Base-by-base conservation (phyloP, 1,140 invertebrate species). In the Caenorhabditis brenneri region DNA sequence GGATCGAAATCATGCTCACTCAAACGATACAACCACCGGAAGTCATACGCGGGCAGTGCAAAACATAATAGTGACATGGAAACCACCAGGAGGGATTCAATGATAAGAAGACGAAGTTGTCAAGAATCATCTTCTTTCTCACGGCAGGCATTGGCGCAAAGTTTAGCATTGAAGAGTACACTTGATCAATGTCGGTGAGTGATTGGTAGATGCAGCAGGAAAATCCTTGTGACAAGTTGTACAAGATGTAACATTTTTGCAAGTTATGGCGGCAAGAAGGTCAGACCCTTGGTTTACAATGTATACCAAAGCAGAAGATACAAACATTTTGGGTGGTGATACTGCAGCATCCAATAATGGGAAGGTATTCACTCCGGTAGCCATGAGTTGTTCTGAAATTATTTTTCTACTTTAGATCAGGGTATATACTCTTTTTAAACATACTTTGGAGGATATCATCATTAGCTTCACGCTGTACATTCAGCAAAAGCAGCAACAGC, bases 171-270 rank as follows among this genome's bases (percentile, higher is more conserved):
- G 83, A 78, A 16, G 80, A 60, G 87, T 80, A 60, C 55, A 79
- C 60, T 33, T 82, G 80, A 29, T 99, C 97, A 1, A 96, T 97
- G 91, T 98, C 97, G 92, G 96, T 99, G 0, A 99, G 93, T 42
- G 96, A 97, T 92, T 99, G 97, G 92, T 99, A 99, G 86, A 99
- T 96, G 92, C 97, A 99, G 12, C 97, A 95, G 19, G 97, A 98
- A 4, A 99, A 92, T 0, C 97, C 96, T 10, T 98, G 94, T 0
- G 96, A 95, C 36, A 99, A 92, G 91, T 99, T 97, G 65, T 97
- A 92, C 27, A 98, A 91, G 10, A 96, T 74, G 60, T 84, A 84
- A n/a, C 51, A 58, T 53, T 88, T 89, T 36, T 84, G 78, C 16
- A 86, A 55, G 15, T 81, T 74, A 90, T 85, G 6, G 86, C 79